Conservation (phyloP, 1,140 invertebrate species). For the Drosophila pruinosa region DNA sequence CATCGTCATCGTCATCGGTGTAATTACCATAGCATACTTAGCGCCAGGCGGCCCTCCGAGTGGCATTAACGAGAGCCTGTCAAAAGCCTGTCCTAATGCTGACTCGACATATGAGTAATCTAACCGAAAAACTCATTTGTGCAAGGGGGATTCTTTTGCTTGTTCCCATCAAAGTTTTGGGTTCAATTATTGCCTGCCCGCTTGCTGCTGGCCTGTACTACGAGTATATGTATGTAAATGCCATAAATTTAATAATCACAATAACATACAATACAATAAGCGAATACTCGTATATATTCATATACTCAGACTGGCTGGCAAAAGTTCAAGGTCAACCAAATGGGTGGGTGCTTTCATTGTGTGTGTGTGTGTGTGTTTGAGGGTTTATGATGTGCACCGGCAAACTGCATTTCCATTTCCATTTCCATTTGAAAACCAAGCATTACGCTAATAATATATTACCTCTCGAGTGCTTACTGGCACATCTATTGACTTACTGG, state of each 20-base stretch:
- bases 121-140: neutral
- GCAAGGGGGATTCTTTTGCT: neutral
- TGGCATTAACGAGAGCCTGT: constrained; percentile 26
- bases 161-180: neutral
- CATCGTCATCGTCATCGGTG: neutral
- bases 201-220: too few relatives aligned
- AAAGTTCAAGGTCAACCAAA: constrained; percentile 66
- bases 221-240: constrained; percentile 44
- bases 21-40: constrained; percentile 70
- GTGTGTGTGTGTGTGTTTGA: neutral
- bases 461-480: neutral
- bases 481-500: neutral
- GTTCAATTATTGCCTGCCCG: constrained; percentile 2
- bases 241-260: constrained; percentile 72
- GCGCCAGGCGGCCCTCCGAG: constrained; percentile 31
- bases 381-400: constrained; percentile 15
- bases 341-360: constrained; percentile 8
- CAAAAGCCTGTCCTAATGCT: constrained; percentile 17
- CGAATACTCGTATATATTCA: neutral
- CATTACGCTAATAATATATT: neutral
- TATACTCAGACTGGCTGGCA: constrained; percentile 11
- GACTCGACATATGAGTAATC: constrained; percentile 21
- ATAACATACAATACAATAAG: constrained; percentile 34
- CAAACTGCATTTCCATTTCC: constrained; percentile 27
- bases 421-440: too few relatives aligned